These are phyloP conservation scores for Albula goreensis DNA, from an alignment of 2,113 vertebrate genomes.

Conservation along the genomic window DNA sequence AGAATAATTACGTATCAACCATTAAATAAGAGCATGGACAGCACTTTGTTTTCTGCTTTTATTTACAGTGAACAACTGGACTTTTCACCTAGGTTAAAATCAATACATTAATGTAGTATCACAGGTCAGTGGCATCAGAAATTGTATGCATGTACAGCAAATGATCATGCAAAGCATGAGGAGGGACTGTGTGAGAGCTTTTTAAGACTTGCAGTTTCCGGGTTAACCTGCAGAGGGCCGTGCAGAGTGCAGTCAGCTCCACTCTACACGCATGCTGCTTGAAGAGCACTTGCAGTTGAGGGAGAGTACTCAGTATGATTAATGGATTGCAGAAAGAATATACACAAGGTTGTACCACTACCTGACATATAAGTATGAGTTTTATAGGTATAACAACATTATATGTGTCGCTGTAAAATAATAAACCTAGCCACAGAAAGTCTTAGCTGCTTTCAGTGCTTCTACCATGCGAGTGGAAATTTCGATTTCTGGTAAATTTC, in stretches of 20 bases:
- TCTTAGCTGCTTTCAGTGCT: not conserved
- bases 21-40: not conserved
- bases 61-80: not conserved
- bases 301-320: not conserved
- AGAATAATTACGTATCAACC: not conserved
- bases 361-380: not conserved
- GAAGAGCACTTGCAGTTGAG: too few species aligned
- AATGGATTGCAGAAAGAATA: not conserved
- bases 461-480: too few species aligned
- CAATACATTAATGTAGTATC: not conserved
- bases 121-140: not conserved
- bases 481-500: not conserved
- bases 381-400: not conserved
- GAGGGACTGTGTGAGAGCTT: not conserved
- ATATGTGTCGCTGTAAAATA: not conserved
- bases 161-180: not conserved
- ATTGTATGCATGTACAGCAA: not conserved
- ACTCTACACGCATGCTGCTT: not conserved
- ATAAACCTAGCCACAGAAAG: not conserved
- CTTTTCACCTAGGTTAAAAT: not conserved
- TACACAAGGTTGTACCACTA: not conserved
- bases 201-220: slow-evolving; percentile 36
- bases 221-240: slow-evolving; percentile 62
- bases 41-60: not conserved
- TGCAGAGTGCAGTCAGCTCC: slow-evolving; percentile 46